Percentiles rank a stretch among this genome's conserved stretches.
phyloP scores from a whole-genome alignment of 2,797 vertebrate genomes.

The Avahi laniger region DNA sequence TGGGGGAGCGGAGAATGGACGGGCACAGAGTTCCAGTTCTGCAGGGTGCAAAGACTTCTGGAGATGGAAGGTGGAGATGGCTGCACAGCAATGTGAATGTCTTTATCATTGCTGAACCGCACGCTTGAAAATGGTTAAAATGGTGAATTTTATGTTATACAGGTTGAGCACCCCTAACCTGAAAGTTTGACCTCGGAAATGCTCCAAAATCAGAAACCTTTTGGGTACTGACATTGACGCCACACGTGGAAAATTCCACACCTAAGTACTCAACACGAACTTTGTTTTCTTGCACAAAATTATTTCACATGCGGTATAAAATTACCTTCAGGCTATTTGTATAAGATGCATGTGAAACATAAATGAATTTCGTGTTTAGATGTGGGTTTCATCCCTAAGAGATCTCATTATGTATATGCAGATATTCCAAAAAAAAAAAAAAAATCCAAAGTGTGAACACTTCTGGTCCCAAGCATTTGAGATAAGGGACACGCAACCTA shows the following conservation, averaged over 20 bases:
- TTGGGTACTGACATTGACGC: not conserved
- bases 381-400: not conserved
- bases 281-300: not conserved
- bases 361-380: not conserved
- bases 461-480: not conserved
- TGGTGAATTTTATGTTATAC: not conserved
- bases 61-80: not conserved
- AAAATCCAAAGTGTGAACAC: not conserved
- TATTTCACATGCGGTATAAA: not conserved
- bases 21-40: not conserved
- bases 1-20: fast-evolving
- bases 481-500: too few species aligned
- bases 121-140: not conserved
- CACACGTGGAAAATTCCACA: not conserved
- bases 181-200: not conserved
- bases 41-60: not conserved
- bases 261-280: not conserved
- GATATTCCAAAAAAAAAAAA: not conserved
- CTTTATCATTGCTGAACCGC: too few species aligned
- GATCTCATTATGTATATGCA: not conserved
- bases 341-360: not conserved
- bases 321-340: not conserved
- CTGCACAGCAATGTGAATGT: fast-evolving
- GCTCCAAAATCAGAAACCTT: not conserved
- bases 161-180: not conserved